Percentiles rank a stretch among this genome's conserved stretches.
Conservation (phyloP, 2,797 vertebrate genomes). For the Siniperca scherzeri region DNA sequence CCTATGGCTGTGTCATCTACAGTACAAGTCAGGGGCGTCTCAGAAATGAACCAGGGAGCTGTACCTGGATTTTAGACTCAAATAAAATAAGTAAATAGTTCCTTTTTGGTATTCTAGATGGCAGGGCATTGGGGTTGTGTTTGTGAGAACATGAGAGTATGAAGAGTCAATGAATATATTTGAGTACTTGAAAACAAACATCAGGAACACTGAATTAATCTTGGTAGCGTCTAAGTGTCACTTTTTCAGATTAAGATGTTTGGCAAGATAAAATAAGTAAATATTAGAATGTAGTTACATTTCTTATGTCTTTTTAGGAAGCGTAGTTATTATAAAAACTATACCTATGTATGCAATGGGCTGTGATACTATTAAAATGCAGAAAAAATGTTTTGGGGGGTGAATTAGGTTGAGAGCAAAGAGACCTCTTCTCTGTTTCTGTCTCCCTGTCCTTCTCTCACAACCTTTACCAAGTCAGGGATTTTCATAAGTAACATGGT, state of each 20-base stretch:
- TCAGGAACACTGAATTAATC: not conserved
- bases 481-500: constrained; percentile 28
- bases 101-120: constrained; percentile 11
- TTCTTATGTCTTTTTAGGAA: not conserved
- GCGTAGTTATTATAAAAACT: not conserved
- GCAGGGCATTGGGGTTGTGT: constrained; percentile 3
- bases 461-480: constrained; percentile 16
- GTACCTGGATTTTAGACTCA: not conserved
- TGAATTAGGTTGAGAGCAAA: constrained; percentile 4
- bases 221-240: not conserved
- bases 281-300: not conserved
- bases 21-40: constrained; percentile 12
- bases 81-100: constrained; percentile 7
- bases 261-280: not conserved
- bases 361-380: not conserved
- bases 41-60: constrained; percentile 12
- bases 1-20: constrained; percentile 21
- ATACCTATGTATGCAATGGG: not conserved
- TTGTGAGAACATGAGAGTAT: constrained; percentile 26
- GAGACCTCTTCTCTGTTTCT: not conserved
- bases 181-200: constrained; percentile 33
- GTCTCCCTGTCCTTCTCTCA: constrained; percentile 4
- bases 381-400: not conserved
- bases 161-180: constrained; percentile 43
- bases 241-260: not conserved